Evolutionary conservation across 2,797 vertebrate species (phyloP), one percentile per base, ranked within the genome.

Genomic region (Knipowitschia caucasica): DNA sequence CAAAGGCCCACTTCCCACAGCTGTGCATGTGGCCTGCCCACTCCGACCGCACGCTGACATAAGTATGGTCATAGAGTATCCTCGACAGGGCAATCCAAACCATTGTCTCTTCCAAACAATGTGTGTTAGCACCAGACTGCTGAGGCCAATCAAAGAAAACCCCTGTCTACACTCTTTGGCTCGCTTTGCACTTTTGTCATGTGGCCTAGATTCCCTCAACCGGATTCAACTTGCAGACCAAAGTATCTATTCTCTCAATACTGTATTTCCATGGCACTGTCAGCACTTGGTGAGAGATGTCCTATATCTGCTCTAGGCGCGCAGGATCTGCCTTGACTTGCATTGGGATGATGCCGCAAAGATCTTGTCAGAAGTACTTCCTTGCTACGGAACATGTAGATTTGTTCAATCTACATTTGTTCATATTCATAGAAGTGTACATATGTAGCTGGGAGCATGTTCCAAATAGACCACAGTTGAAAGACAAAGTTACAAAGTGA

Each of bases 1-100:
- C 62, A 75, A 73, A 67, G 56, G 54, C 34, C 62, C 54, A 60
- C 43, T 70, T 77, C 17, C 44, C 67, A 65, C 64, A 72, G 75
- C 75, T 78, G 69, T 72, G 73, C 55, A 58, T 25, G 55, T 59
- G 38, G 61, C 54, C 75, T 65, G 25, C 60, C 69, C 56, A 64
- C 55, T 67, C 70, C 75, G 46, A 53, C 56, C 40, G 43, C 34
- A 35, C 49, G 34, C 57, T 56, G 46, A 56, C 33, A 67, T 26
- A 53, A 27, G 54, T 18, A 27, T 47, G 46, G 43, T 26, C 44
- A 30, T 34, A 50, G 27, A 24, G 34, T 24, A 59, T 54, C 27
- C 51, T 18, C 56, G 51, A 40, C 50, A 17, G 26, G 30, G 21
- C 21, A 42, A 31, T 56, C 11, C 11, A 45, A 39, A 30, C 50